Evolutionary conservation across 2,797 vertebrate species (phyloP).

Genomic region (Pterois miles): DNA sequence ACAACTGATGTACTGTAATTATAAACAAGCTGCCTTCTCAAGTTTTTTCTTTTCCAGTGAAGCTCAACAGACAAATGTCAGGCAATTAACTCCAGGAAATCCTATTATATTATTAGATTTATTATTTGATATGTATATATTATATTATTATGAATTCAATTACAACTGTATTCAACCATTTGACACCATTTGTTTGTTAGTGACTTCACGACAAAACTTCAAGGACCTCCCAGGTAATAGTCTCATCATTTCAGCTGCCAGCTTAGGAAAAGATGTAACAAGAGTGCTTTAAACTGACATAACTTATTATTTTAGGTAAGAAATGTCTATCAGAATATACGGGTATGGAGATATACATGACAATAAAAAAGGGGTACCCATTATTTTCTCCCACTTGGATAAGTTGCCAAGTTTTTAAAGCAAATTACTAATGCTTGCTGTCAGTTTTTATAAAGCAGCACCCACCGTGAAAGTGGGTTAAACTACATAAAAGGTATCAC

Average conservation of each 20-base stretch:
- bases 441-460: not conserved
- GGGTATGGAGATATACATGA: not conserved
- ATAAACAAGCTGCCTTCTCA: too few species aligned
- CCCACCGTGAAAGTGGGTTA: too few species aligned
- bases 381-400: not conserved
- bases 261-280: not conserved
- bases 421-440: not conserved
- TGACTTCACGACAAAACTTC: not conserved
- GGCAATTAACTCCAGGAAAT: not conserved
- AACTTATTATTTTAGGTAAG: not conserved
- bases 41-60: not conserved
- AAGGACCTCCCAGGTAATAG: not conserved
- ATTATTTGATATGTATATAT: too few species aligned
- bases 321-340: not conserved
- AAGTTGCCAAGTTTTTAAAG: not conserved
- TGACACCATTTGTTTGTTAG: not conserved
- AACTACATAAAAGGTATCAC: not conserved
- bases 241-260: not conserved
- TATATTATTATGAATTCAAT: not conserved
- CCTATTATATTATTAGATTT: too few species aligned
- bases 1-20: too few species aligned
- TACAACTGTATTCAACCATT: not conserved
- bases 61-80: not conserved
- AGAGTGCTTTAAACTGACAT: not conserved
- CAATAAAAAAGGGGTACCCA: not conserved